Base-by-base conservation (phyloP, 2,888 invertebrate species). In the Torymus texanus region DNA sequence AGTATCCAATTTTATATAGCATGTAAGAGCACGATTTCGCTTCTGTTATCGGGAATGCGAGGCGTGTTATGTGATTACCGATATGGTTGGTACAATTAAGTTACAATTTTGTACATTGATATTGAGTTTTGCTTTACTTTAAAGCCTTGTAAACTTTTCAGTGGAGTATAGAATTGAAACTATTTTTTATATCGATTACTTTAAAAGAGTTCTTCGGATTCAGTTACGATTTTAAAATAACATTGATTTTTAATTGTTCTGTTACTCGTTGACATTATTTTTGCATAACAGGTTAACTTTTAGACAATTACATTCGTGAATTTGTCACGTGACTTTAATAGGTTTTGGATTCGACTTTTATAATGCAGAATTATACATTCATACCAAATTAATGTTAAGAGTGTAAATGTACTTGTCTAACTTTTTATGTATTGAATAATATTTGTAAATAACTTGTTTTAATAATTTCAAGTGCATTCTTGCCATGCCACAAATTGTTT, bases 371-470 rank as follows among this genome's bases (percentile, higher is more conserved):
- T 62, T 62, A n/a, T 53, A 14, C 16, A 68, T 78, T n/a, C 63
- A 74, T 74, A 68, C 56, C 73, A 68, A 79, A 68, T 78, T 68
- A 66, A 59, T 71, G 24, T 63, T 72, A 59, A 77, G 29, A 77
- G 55, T 67, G 16, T 71, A 71, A 75, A 29, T 65, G 14, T 56
- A 63, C 50, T 65, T 77, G 51, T 65, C 51, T 63, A 59, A 61
- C 10, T 50, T 66, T 78, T 66, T 61, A 67, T 67, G 0, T 67
- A 74, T 59, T 55, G 41, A 70, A 61, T 61, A 73, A 65, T 24
- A 70, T 14, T 53, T 80, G 77, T 80, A 80, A 80, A 80, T 80
- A 80, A 80, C 77, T 80, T 68, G 58, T 80, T 77, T 76, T 58
- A 62, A 75, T 67, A 11, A 73, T 63, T 80, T 77, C 53, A 50